Base-by-base conservation (phyloP, 2,888 invertebrate genomes). In the Drosophila parthenogenetica region DNA sequence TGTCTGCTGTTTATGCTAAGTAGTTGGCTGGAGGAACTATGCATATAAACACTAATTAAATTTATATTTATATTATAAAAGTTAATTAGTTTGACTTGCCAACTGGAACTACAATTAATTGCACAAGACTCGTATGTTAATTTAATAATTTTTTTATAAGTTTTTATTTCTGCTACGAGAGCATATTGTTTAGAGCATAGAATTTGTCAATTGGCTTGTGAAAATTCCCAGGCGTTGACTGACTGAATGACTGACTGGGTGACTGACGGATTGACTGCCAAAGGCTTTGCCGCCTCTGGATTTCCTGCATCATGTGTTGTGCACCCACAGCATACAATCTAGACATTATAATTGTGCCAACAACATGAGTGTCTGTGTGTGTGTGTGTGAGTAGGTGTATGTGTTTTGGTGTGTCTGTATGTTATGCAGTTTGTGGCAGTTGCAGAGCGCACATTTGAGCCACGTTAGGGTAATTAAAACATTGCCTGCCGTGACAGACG, bases 401-500 rank as follows among this genome's bases (percentile, higher is more conserved):
- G 58, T 58, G 35, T 35, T 2, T 13, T 32, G 29, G 29, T 45
- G 22, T 17, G 46, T 2, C 43, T 14, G 37, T 50, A 22, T 66
- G 58, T 64, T 64, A 70, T 71, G 64, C 49, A 73, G 64, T 53
- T 53, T 61, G 62, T 63, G 61, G 62, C 69, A 53, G 57, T 60
- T 69, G 48, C 55, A 73, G 29, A 29, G 7, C 29, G 5, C 29
- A 8, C 29, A 29, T 29, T 29, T 29, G 61, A 73, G 61, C 54
- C 39, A 14, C 45, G 46, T 17, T 22, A 19, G 62, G 42, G 79
- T 86, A 86, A 81, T 81, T 81, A 81, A 81, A 64, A 57, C 64
- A 61, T 63, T 59, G 69, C 68, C 59, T 85, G 79, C 79, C 83
- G 83, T 77, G 78, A 85, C 86, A 86, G 80, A 39, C 40, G 35